A percentile compares a stretch with the other conserved stretches of the same genome.
Evolutionary conservation across 2,113 vertebrate species (phyloP).

Genomic region (Oryzias javanicus): DNA sequence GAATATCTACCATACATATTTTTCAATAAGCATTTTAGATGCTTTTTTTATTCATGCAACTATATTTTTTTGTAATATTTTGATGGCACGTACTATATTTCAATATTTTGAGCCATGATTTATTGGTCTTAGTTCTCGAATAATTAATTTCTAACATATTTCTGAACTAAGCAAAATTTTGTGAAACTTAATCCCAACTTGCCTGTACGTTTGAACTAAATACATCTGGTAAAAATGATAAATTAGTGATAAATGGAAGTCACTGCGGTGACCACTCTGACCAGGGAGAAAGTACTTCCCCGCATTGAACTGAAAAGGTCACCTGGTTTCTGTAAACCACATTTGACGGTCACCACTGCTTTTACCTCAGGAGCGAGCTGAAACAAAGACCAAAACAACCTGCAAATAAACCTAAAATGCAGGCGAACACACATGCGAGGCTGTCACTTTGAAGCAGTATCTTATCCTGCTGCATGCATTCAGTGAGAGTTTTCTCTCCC

Average conservation of each 20-base stretch:
- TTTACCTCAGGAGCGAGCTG: slow-evolving; percentile 1
- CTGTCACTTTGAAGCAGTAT: slow-evolving; percentile 4
- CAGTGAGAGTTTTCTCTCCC: not conserved
- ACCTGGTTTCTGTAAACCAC: slow-evolving; percentile 8
- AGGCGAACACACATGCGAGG: not conserved
- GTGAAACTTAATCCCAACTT: too few species aligned
- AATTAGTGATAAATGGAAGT: not conserved
- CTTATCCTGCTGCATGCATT: slow-evolving; percentile 1
- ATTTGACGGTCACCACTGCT: slow-evolving; percentile 16
- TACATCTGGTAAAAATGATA: too few species aligned
- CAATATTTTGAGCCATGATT: too few species aligned
- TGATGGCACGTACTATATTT: too few species aligned
- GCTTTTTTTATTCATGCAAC: too few species aligned
- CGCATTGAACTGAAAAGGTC: not conserved
- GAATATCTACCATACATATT: too few species aligned
- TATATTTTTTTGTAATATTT: too few species aligned
- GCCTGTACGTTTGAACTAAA: too few species aligned
- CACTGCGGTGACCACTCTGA: not conserved
- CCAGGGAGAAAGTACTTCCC: slow-evolving; percentile 7
- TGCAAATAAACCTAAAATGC: not conserved
- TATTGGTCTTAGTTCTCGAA: too few species aligned
- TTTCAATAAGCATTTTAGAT: too few species aligned
- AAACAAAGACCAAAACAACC: not conserved
- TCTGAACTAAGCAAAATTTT: too few species aligned
- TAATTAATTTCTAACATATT: too few species aligned